phyloP scores from a whole-genome alignment of 2,888 invertebrate genomes.

The Auanema sp. region DNA sequence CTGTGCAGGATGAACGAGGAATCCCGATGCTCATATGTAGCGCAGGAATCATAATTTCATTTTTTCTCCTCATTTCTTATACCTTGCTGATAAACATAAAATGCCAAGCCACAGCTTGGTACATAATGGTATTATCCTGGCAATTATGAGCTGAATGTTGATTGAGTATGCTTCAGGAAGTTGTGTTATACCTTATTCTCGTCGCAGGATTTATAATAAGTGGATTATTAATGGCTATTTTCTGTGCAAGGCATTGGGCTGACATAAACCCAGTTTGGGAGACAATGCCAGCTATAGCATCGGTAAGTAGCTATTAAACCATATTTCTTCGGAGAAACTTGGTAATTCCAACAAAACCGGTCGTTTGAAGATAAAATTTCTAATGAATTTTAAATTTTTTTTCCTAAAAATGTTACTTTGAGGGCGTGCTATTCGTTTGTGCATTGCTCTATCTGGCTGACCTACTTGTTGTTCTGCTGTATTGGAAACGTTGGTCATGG shows the following conservation, averaged over 20 bases:
- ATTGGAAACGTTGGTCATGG: conserved; percentile 39
- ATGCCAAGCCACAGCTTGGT: conserved; percentile 38
- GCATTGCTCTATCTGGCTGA: conserved; percentile 33
- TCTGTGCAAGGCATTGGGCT: conserved; percentile 51
- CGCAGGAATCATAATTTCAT: conserved; percentile 44
- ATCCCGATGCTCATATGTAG: conserved; percentile 47
- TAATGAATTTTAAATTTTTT: not conserved
- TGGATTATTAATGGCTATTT: conserved; percentile 42
- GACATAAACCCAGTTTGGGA: conserved; percentile 53
- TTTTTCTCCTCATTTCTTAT: conserved; percentile 46
- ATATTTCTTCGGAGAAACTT: too few species aligned
- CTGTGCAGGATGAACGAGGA: conserved; percentile 49
- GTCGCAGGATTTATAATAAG: conserved; percentile 42
- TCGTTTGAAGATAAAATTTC: conserved; percentile 1
- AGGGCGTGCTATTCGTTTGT: conserved; percentile 39
- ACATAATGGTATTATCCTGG: conserved; percentile 32
- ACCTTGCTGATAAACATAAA: conserved; percentile 49
- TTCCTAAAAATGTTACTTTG: conserved; percentile 4
- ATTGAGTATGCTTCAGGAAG: conserved; percentile 32
- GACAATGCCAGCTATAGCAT: conserved; percentile 44
- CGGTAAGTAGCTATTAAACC: conserved; percentile 28
- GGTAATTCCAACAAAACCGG: too few species aligned
- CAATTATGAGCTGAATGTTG: not conserved
- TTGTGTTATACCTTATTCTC: conserved; percentile 32
- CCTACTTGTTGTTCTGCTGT: conserved; percentile 29